phyloP scores from a whole-genome alignment of 2,797 vertebrate species.

The Pipistrellus pygmaeus region DNA sequence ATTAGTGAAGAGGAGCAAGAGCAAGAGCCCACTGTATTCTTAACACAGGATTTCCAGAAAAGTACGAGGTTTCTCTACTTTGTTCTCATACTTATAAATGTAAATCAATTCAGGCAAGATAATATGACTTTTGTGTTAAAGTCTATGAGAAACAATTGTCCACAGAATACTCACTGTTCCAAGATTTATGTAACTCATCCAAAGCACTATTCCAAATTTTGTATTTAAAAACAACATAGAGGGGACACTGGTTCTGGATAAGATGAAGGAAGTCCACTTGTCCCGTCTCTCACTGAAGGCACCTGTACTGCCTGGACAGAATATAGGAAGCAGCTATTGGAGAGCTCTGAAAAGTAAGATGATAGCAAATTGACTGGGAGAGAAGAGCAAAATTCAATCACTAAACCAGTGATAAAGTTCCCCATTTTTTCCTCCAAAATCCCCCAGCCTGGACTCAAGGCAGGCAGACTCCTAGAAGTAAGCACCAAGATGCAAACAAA shows the following conservation, averaged over 20 bases:
- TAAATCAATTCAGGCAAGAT: not conserved
- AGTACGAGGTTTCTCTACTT: not conserved
- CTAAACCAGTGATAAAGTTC: not conserved
- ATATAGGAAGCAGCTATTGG: not conserved
- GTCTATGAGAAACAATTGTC: not conserved
- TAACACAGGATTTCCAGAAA: not conserved
- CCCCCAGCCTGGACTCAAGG: not conserved
- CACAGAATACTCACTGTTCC: not conserved
- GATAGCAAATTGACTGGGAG: not conserved
- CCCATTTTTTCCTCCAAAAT: not conserved
- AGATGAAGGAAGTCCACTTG: not conserved
- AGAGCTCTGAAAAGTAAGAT: not conserved
- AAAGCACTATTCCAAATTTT: constrained; percentile 21
- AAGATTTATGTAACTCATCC: not conserved
- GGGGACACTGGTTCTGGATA: not conserved
- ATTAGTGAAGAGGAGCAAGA: not conserved
- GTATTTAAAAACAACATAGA: not conserved
- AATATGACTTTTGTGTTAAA: not conserved
- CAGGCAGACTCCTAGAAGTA: not conserved
- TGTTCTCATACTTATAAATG: not conserved
- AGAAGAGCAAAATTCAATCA: not conserved
- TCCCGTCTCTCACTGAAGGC: not conserved
- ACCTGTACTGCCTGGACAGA: not conserved
- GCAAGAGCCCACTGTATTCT: not conserved
- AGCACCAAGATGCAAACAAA: not conserved